These are phyloP conservation scores for Strix aluco DNA, from an alignment of 2,113 vertebrate genomes.

Conservation along the genomic window DNA sequence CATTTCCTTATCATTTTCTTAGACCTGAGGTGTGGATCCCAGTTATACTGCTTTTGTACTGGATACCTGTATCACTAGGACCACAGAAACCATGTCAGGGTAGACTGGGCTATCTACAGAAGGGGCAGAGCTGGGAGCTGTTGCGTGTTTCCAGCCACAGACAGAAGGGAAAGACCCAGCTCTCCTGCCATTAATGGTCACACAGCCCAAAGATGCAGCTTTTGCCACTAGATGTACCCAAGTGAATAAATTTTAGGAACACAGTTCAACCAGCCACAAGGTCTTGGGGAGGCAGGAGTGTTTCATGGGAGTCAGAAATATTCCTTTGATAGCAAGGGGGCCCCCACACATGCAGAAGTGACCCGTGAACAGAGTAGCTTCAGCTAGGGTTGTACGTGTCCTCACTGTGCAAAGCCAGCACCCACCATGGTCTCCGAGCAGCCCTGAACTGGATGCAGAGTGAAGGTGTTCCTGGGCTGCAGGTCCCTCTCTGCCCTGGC, in stretches of 20 bases:
- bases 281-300: not conserved
- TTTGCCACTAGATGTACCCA: not conserved
- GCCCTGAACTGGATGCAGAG: not conserved
- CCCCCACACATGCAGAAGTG: not conserved
- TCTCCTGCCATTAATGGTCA: not conserved
- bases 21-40: not conserved
- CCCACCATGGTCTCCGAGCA: not conserved
- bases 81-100: not conserved
- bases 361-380: not conserved
- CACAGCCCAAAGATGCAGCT: not conserved
- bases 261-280: not conserved
- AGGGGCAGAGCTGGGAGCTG: not conserved
- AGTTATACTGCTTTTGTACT: not conserved
- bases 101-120: no score
- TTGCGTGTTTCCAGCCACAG: not conserved
- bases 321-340: not conserved
- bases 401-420: not conserved
- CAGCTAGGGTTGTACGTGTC: not conserved
- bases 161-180: not conserved
- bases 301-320: not conserved
- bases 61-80: fast-evolving
- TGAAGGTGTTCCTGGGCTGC: fast-evolving
- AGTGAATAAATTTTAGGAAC: not conserved
- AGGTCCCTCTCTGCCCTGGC: not conserved
- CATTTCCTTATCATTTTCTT: not conserved